Evolutionary conservation across 2,888 invertebrate species (phyloP), one percentile per base, ranked within the genome.

Genomic region (Drosophila greeni): DNA sequence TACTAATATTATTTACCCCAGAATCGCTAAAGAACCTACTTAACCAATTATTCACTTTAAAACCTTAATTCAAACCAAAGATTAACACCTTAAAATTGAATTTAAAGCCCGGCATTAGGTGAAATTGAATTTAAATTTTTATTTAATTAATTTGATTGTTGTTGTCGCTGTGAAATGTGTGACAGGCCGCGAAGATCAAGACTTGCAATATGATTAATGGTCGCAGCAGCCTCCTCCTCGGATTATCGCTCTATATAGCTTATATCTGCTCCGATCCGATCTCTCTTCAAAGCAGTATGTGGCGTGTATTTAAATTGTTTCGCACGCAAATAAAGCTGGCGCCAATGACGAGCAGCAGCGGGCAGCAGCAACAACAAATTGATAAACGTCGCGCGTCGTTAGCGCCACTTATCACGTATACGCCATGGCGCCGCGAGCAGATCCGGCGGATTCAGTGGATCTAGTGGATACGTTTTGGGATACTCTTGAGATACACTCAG

Each of bases 321-420:
- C 85, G 83, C 80, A 84, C 78, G 85, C 79, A 80, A 80, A 80
- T 84, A 84, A 83, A 76, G 71, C 81, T 82, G 85, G 80, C 80
- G 85, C 80, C 80, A 84, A 76, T 78, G 68, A 79, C 65, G 66
- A 66, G 61, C 33, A 31, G 40, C 56, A 33, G 18, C 12, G 23
- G 42, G 36, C 29, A 49, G 52, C 31, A 73, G 36, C 53, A 71
- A 39, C 65, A 74, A 80, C 59, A 62, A 66, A 62, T 79, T 84
- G 85, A 84, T 79, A 84, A 79, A 84, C 80, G 85, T 73, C 67
- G 74, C 84, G 80, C 85, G 83, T 84, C 83, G 81, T 80, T 80
- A 80, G 81, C 85, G 79, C 79, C 79, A 80, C 79, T 80, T 80
- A 80, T 80, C 79, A 80, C 85, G 85, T 84, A 84, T 80, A 80